Base-by-base conservation (phyloP, 92 coral and sea anemone genomes). In the Porites evermanni region DNA sequence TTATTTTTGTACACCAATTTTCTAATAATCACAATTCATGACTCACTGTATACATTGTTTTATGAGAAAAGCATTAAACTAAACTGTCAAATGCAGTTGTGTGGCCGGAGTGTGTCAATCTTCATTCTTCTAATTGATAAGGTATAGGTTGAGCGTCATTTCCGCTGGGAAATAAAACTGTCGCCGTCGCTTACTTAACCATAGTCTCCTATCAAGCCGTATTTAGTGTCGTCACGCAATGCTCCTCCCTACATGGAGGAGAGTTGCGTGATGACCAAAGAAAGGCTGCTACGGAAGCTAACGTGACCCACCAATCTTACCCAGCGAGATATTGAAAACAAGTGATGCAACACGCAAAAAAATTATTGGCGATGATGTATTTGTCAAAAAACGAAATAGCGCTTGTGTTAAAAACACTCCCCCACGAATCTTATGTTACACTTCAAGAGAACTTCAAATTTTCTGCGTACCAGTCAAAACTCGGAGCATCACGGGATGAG, bases 1-100 rank as follows among this genome's bases (percentile, higher is more conserved):
- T 14, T 26, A 79, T 19, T 2, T 78, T 50, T 66, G 72, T 64
- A 65, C 73, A 79, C 50, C 38, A 64, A 51, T 79, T 51, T 23
- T 20, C 60, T 51, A 47, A 79, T 64, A 26, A 79, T 19, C 59
- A 12, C 8, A 79, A 79, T 24, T n/a, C 20, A 3, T 38, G 73
- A 64, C 17, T 23, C 47, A 32, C 59, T 64, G 18, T 50, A 19
- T 64, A 79, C 59, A 79, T 66, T 64, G 63, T 59, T 24, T 47
- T 29, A 66, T 19, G 51, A 38, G 47, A 69, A 77, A 29, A 14
- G 51, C 17, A n/a, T 19, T 2, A 24, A 13, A 20, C 8, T 32
- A 73, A 17, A 19, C 77, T 63, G 67, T 63, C 21, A n/a, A 18
- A 14, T 63, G 18, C 67, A 63, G 67, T 63, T 18, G 67, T 9